Evolutionary conservation across 2,797 vertebrate genomes (phyloP), one percentile per base, ranked within the genome.

Genomic region (Bradypus variegatus): DNA sequence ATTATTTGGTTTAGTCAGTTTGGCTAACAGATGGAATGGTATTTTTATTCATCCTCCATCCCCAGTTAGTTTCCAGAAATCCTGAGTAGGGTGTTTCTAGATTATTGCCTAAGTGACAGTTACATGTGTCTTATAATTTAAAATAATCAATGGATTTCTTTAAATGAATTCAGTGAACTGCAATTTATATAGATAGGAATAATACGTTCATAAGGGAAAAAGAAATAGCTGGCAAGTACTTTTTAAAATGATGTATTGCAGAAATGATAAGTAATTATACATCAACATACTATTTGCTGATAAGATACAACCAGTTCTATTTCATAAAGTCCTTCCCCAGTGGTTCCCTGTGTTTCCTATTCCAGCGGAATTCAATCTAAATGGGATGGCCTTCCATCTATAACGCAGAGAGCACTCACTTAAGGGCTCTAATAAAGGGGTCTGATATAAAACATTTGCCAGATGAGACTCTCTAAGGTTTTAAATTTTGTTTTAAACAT

Each of bases 121-220:
- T 97, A 94, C 95, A 96, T 95, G 95, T 96, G 94, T 90, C 96
- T 97, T 97, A 97, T 96, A 97, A 96, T 97, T 97, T 97, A 97
- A 95, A 96, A 97, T 95, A 96, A 88, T 92, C 86, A 62, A 93
- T 90, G 91, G 93, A 94, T 93, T 96, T 97, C 95, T 97, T 96
- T 94, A 90, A 94, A 94, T 33, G 78, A 95, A 93, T 95, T 93
- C 93, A 95, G 45, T 36, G 60, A 96, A 92, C 88, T 76, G 77
- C 94, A 95, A 96, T 95, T 94, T 95, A 95, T 93, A 90, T 70
- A 95, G 73, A 91, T 92, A 87, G 93, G 92, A 93, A 58, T 79
- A 92, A 93, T 95, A 86, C 92, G 93, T 94, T 29, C 70, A 81
- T 92, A 94, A 18, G 38, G 62, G 79, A 95, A 95, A 95, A 76